phyloP scores from a whole-genome alignment of 2,888 invertebrate genomes.

The Oxyscelio sp. region DNA sequence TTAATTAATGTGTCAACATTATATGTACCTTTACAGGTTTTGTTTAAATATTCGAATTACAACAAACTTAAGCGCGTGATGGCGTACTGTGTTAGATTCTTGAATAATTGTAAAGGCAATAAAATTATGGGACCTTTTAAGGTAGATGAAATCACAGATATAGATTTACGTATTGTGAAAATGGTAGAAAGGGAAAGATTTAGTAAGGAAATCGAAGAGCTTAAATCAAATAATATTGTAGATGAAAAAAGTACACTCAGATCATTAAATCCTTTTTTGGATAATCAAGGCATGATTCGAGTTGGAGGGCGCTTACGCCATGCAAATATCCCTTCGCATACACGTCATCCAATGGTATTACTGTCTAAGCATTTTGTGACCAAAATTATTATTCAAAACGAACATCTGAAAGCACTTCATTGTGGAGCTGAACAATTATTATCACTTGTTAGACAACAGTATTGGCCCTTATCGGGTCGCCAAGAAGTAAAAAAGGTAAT shows the following conservation, averaged over 20 bases:
- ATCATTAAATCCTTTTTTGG: slow-evolving; percentile 20
- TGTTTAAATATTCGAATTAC: slow-evolving; percentile 17
- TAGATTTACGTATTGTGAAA: slow-evolving; percentile 20
- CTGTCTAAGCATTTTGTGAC: slow-evolving; percentile 15
- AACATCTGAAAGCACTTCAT: slow-evolving; percentile 2
- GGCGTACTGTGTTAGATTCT: slow-evolving; percentile 27
- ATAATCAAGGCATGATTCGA: slow-evolving; percentile 4
- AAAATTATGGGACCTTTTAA: slow-evolving; percentile 3
- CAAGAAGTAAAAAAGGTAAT: slow-evolving; percentile 39
- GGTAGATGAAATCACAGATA: slow-evolving; percentile 13
- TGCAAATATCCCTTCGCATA: slow-evolving; percentile 9
- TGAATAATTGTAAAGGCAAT: slow-evolving; percentile 1
- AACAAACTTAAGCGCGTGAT: slow-evolving; percentile 34
- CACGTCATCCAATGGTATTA: slow-evolving; percentile 26
- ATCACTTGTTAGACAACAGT: slow-evolving; percentile 7
- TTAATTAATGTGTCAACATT: not conserved
- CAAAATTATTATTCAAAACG: slow-evolving; percentile 7
- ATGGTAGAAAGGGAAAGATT: slow-evolving; percentile 16
- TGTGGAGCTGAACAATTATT: slow-evolving; percentile 21
- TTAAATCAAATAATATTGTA: slow-evolving; percentile 5
- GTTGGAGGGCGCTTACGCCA: slow-evolving; percentile 21
- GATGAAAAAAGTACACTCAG: slow-evolving; percentile 8
- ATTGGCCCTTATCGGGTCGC: slow-evolving; percentile 36
- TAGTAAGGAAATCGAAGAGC: not conserved
- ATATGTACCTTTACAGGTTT: not conserved